Evolutionary conservation across 2,113 vertebrate genomes (phyloP).

Genomic region (Scomber scombrus): DNA sequence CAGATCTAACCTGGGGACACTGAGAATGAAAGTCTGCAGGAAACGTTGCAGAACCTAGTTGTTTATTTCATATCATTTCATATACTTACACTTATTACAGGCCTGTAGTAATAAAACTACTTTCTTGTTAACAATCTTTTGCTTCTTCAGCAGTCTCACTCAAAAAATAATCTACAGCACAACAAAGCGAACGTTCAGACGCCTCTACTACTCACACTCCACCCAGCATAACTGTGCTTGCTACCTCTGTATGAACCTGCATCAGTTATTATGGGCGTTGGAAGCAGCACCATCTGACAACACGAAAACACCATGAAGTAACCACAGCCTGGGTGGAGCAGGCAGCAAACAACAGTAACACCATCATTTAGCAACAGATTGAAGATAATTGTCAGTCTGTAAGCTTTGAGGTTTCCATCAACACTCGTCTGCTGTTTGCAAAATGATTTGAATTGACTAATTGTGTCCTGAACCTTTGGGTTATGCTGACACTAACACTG

Average conservation of each 20-base stretch:
- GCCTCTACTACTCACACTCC: not conserved
- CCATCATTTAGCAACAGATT: constrained; percentile 66
- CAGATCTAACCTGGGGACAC: no score
- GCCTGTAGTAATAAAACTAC: no score
- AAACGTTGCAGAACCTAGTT: no score
- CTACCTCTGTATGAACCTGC: constrained; percentile 37
- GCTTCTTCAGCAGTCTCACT: not conserved
- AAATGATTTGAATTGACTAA: constrained; percentile 33
- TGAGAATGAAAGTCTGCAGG: no score
- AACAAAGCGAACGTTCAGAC: not conserved
- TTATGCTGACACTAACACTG: constrained; percentile 7
- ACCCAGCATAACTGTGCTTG: not conserved
- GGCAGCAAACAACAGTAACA: constrained; percentile 46
- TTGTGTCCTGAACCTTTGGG: constrained; percentile 6
- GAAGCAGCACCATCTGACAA: constrained; percentile 34
- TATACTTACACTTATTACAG: no score
- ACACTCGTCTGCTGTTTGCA: not conserved
- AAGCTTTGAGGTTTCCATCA: constrained; percentile 10
- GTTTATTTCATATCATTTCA: no score
- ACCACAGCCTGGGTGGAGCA: constrained; percentile 80
- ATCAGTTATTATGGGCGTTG: constrained; percentile 62
- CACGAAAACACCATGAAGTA: constrained; percentile 49
- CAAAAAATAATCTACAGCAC: not conserved
- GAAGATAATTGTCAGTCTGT: constrained; percentile 53
- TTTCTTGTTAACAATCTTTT: no score